These are phyloP conservation scores for Netelia melanura DNA, from an alignment of 2,888 invertebrate genomes.

Conservation along the genomic window DNA sequence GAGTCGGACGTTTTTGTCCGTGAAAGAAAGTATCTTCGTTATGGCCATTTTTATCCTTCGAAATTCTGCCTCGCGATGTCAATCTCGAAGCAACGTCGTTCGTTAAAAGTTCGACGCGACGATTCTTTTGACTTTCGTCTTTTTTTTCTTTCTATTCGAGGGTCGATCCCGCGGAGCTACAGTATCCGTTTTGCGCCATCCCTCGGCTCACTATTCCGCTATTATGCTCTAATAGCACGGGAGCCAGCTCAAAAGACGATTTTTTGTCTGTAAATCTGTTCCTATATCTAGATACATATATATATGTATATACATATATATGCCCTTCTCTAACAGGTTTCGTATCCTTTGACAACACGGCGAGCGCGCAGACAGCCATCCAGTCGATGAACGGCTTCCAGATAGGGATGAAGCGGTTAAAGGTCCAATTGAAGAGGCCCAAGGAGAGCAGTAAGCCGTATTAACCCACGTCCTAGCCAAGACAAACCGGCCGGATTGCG, in stretches of 20 bases:
- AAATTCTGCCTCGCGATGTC: slow-evolving; percentile 59
- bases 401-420: slow-evolving; percentile 99
- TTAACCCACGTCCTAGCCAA: slow-evolving; percentile 91
- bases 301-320: neutral
- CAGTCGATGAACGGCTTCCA: slow-evolving; percentile 99
- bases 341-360: slow-evolving; percentile 99
- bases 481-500: slow-evolving; percentile 85
- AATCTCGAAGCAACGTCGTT: slow-evolving; percentile 79
- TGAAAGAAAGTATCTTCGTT: slow-evolving; percentile 68
- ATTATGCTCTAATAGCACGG: slow-evolving; percentile 40
- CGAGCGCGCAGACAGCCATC: slow-evolving; percentile 99
- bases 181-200: slow-evolving; percentile 58
- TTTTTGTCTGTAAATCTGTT: slow-evolving; percentile 56
- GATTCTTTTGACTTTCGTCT: slow-evolving; percentile 71
- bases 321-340: slow-evolving; percentile 90
- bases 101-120: slow-evolving; percentile 75
- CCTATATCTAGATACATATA: no score
- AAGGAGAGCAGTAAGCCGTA: slow-evolving; percentile 99
- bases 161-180: slow-evolving; percentile 57
- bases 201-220: slow-evolving; percentile 51
- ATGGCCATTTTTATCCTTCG: slow-evolving; percentile 62
- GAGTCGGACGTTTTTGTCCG: slow-evolving; percentile 60
- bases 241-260: slow-evolving; percentile 46
- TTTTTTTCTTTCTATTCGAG: slow-evolving; percentile 51
- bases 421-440: slow-evolving; percentile 99